Evolutionary conservation across 2,888 invertebrate species (phyloP).

Genomic region (Heliconius hortense): DNA sequence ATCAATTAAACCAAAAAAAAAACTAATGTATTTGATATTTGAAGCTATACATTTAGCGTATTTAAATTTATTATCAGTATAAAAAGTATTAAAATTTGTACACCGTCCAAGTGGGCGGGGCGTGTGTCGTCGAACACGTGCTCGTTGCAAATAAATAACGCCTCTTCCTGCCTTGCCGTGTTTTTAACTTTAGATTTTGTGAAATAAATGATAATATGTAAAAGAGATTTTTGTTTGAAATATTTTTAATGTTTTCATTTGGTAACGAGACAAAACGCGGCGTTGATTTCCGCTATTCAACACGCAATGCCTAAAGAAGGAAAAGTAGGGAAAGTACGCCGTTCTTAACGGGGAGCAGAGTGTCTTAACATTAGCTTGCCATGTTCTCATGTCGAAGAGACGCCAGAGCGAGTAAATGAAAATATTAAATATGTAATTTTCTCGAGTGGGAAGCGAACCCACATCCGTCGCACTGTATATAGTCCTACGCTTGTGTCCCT

Average conservation of each 20-base stretch:
- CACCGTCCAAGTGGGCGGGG: slow-evolving; percentile 27
- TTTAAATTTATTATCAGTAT: slow-evolving; percentile 14
- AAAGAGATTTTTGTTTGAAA: not conserved
- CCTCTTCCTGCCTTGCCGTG: slow-evolving; percentile 5
- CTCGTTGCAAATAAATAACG: slow-evolving; percentile 26
- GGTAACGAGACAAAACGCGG: not conserved
- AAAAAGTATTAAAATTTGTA: slow-evolving; percentile 17
- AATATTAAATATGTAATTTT: too few relatives aligned
- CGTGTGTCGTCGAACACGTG: slow-evolving; percentile 31
- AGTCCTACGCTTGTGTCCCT: too few relatives aligned
- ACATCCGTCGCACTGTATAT: too few relatives aligned
- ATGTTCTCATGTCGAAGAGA: too few relatives aligned
- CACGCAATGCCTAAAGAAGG: not conserved
- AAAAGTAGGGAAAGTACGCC: too few relatives aligned
- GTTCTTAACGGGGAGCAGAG: too few relatives aligned
- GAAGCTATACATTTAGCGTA: not conserved
- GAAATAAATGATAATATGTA: slow-evolving; percentile 21
- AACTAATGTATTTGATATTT: slow-evolving; percentile 19
- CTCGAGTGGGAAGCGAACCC: too few relatives aligned
- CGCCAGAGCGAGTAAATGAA: too few relatives aligned
- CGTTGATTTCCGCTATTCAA: not conserved
- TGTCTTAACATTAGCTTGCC: too few relatives aligned
- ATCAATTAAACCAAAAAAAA: not conserved
- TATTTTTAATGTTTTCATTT: not conserved
- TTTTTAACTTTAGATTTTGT: slow-evolving; percentile 3